These are phyloP conservation scores for Oreochromis mossambicus DNA, from an alignment of 2,797 vertebrate genomes.

Conservation along the genomic window DNA sequence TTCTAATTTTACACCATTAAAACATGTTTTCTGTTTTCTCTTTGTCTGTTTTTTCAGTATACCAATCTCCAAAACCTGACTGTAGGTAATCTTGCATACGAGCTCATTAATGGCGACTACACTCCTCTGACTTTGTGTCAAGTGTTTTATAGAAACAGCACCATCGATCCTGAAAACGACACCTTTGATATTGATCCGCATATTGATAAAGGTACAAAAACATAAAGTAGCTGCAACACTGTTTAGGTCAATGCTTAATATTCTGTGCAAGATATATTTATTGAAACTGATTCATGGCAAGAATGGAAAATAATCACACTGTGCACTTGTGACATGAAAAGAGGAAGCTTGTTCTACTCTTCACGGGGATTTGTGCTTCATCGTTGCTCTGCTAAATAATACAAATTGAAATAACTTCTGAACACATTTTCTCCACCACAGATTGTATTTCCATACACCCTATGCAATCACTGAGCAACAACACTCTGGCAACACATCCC, in stretches of 20 bases:
- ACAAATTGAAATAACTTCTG: not conserved
- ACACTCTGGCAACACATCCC: constrained; percentile 51
- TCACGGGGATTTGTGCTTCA: not conserved
- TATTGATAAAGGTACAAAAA: constrained; percentile 80
- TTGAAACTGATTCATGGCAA: constrained; percentile 37
- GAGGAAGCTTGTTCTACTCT: constrained; percentile 41
- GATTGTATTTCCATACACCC: constrained; percentile 87
- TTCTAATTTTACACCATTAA: not conserved
- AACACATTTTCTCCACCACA: constrained; percentile 53
- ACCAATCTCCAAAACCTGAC: constrained; percentile 82
- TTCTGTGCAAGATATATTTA: not conserved
- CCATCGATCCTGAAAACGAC: constrained; percentile 83
- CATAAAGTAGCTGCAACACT: not conserved
- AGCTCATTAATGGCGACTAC: constrained; percentile 64
- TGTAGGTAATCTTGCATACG: constrained; percentile 86
- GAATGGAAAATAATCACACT: constrained; percentile 43
- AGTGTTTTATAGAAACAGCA: constrained; percentile 83
- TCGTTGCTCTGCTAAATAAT: not conserved
- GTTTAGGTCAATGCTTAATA: not conserved
- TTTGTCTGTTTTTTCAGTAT: constrained; percentile 71
- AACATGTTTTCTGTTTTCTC: not conserved
- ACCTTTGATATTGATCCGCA: constrained; percentile 89
- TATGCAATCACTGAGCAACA: constrained; percentile 30
- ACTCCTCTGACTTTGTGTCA: constrained; percentile 84
- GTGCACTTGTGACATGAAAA: constrained; percentile 40